phyloP scores from a whole-genome alignment of 2,113 vertebrate genomes.

The Brachypteracias leptosomus region DNA sequence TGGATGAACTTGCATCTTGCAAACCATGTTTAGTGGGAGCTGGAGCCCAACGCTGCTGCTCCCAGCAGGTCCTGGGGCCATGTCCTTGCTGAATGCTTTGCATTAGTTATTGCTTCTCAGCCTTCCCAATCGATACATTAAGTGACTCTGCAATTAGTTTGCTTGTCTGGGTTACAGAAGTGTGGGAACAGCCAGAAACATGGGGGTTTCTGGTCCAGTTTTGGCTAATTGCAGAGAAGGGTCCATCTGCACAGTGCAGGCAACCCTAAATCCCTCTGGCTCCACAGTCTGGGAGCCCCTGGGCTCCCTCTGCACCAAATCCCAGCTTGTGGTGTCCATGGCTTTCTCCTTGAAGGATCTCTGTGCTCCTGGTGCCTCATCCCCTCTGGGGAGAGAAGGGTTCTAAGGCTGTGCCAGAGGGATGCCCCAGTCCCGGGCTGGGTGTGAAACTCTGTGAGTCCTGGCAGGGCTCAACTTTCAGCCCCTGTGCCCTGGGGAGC shows the following conservation, averaged over 20 bases:
- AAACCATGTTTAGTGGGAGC: fast-evolving
- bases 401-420: background rate
- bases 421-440: background rate
- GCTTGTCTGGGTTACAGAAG: background rate
- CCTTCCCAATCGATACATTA: background rate
- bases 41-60: background rate
- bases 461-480: background rate
- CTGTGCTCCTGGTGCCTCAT: background rate
- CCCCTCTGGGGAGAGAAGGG: background rate
- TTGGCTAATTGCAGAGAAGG: background rate
- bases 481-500: background rate
- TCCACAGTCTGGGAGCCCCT: fast-evolving
- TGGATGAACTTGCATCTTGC: background rate
- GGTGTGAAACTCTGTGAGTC: background rate
- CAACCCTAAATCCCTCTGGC: background rate
- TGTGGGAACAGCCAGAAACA: background rate
- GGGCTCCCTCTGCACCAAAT: fast-evolving
- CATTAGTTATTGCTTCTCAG: background rate
- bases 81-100: background rate
- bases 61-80: background rate
- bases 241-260: fast-evolving
- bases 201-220: background rate
- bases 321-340: fast-evolving
- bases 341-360: fast-evolving
- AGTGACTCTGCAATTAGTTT: background rate